Evolutionary conservation across 2,113 vertebrate species (phyloP).

Genomic region (Zapus hudsonius): DNA sequence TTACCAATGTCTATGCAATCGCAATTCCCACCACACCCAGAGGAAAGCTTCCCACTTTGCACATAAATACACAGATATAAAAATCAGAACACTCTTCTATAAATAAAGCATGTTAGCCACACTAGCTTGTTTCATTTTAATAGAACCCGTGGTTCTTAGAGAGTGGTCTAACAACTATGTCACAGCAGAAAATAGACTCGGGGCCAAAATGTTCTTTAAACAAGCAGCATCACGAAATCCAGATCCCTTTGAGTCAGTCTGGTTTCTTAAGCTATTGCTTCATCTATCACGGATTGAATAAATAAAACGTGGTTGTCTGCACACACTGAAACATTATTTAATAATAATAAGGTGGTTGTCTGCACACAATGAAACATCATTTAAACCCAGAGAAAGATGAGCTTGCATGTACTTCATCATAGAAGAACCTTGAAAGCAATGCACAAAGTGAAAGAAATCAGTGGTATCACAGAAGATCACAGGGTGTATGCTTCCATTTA

Average conservation of each 20-base stretch:
- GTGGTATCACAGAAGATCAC: not conserved
- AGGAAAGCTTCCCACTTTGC: conserved; percentile 5
- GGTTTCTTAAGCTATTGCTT: not conserved
- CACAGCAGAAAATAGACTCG: not conserved
- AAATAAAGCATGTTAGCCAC: not conserved
- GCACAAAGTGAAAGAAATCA: conserved; percentile 35
- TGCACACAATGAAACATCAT: not conserved
- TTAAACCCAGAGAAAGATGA: not conserved
- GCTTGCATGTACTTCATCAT: not conserved
- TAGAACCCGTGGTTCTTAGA: not conserved
- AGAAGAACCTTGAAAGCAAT: not conserved
- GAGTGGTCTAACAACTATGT: not conserved
- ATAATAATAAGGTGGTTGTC: not conserved
- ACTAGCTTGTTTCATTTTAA: not conserved
- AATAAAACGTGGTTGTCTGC: not conserved
- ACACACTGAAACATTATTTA: not conserved
- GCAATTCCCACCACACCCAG: not conserved
- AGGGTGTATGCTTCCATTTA: not conserved
- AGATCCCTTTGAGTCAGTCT: not conserved
- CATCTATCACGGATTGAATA: not conserved
- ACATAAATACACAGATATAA: not conserved
- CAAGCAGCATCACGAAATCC: not conserved
- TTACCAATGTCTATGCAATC: not conserved
- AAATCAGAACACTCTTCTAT: not conserved
- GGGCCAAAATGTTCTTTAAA: not conserved